Evolutionary conservation across 2,113 vertebrate genomes (phyloP), one percentile per base, ranked within the genome.

Genomic region (Heteronetta atricapilla): DNA sequence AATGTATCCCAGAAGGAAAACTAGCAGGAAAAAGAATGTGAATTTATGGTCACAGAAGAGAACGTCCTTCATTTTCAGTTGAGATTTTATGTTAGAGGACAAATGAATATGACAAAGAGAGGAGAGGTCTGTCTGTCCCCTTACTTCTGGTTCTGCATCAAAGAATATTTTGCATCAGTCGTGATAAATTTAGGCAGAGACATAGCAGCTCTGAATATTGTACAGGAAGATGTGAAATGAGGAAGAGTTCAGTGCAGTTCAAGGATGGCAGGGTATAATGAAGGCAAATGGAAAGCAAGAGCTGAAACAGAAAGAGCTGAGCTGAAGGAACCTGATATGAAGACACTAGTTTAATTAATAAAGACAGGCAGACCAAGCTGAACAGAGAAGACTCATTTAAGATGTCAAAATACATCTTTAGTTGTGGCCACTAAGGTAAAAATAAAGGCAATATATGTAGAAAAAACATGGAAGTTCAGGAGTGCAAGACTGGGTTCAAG

Each of bases 261-360:
- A 91, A 92, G 73, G 52, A 77, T 94, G 40, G 90, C 80, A 92
- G 84, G 86, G 56, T 50, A 73, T 76, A 96, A 84, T 13, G 58
- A 90, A 93, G 72, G 74, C 81, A 96, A 93, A 83, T 76, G 62
- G 86, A 91, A 95, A 77, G 52, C 66, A 80, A 85, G 83, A 86
- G 52, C 81, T 76, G 64, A 82, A 91, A 89, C 50, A 11, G 19
- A 53, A 88, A 94, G 62, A 60, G 46, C 78, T 92, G 69, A 86
- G 74, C 82, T 84, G 62, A 81, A 81, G 76, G 48, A 94, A 82
- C 58, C 66, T 69, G 80, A 78, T 78, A 83, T 9, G 62, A 93
- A 89, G 83, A 82, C 34, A 86, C 25, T 66, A 92, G 53, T 90
- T 94, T 93, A 94, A 94, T 90, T 88, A 86, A 94, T 88, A 88